Evolutionary conservation across 2,797 vertebrate species (phyloP).

Genomic region (Betta splendens): DNA sequence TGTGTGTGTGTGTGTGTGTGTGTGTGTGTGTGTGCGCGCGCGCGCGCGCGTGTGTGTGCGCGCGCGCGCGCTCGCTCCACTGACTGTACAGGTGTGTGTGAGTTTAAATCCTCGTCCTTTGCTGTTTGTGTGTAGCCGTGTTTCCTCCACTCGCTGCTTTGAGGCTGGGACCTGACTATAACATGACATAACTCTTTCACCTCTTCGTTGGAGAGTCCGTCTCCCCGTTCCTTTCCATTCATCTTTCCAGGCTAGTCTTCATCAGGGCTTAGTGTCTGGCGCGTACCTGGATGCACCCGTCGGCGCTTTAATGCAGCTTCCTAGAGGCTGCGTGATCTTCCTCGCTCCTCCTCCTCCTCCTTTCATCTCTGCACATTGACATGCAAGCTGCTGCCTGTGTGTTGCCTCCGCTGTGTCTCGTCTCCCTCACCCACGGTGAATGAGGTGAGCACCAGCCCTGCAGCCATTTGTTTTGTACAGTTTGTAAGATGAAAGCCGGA

Average conservation of each 20-base stretch:
- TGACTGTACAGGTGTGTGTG: constrained; percentile 22
- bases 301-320: constrained; percentile 20
- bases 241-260: too few relatives aligned
- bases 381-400: constrained; percentile 27
- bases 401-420: neutral
- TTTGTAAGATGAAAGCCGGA: constrained; percentile 37
- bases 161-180: too few relatives aligned
- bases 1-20: neutral
- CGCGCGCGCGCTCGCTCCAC: too few relatives aligned
- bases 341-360: constrained; percentile 37
- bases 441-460: constrained; percentile 23
- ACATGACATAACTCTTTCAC: too few relatives aligned
- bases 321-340: constrained; percentile 35
- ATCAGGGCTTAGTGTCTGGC: constrained; percentile 32
- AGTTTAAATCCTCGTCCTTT: constrained; percentile 49
- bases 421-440: neutral
- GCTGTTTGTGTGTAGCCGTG: constrained; percentile 5
- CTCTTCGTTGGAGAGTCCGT: too few relatives aligned
- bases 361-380: constrained; percentile 55
- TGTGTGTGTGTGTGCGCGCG: constrained; percentile 5
- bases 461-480: constrained; percentile 25
- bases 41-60: too few relatives aligned
- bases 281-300: constrained; percentile 62
- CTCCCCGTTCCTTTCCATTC: too few relatives aligned
- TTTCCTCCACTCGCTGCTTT: too few relatives aligned